phyloP scores from a whole-genome alignment of 2,888 invertebrate species.

The Acronicta aceris region DNA sequence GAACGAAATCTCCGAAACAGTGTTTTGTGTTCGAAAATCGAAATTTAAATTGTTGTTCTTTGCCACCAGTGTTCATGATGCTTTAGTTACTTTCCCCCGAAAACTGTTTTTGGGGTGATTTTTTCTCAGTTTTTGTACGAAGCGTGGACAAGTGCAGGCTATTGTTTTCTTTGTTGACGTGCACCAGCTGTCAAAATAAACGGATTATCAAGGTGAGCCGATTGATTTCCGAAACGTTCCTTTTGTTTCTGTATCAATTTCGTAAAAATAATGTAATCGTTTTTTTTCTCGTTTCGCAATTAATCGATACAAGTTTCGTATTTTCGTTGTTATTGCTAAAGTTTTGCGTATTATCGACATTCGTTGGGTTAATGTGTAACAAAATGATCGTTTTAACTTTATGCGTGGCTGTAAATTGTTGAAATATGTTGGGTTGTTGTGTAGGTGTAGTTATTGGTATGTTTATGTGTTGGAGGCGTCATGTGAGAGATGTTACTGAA shows the following conservation, averaged over 20 bases:
- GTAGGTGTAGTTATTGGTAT: constrained; percentile 52
- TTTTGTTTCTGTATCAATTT: constrained; percentile 47
- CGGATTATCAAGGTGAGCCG: constrained; percentile 79
- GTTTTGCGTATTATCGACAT: constrained; percentile 51
- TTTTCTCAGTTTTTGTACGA: constrained; percentile 8
- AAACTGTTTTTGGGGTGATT: constrained; percentile 17
- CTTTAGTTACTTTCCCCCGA: constrained; percentile 20
- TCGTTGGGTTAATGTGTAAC: constrained; percentile 53
- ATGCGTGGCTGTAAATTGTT: constrained; percentile 66
- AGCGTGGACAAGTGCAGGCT: constrained; percentile 48
- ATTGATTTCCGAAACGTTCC: constrained; percentile 66
- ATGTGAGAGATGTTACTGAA: constrained; percentile 32
- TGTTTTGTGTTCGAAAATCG: constrained; percentile 50
- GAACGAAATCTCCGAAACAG: constrained; percentile 60
- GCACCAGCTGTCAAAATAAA: constrained; percentile 83
- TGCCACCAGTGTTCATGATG: constrained; percentile 26
- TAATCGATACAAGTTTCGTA: constrained; percentile 27
- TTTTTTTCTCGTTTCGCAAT: constrained; percentile 28
- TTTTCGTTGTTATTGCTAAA: constrained; percentile 39
- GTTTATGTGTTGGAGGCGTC: constrained; percentile 35
- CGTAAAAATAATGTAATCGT: constrained; percentile 20
- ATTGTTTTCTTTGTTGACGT: constrained; percentile 76
- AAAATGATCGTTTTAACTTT: constrained; percentile 64
- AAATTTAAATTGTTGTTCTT: constrained; percentile 33
- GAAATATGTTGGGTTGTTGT: constrained; percentile 55